phyloP scores from a whole-genome alignment of 2,797 vertebrate species.

The Perodicticus potto region DNA sequence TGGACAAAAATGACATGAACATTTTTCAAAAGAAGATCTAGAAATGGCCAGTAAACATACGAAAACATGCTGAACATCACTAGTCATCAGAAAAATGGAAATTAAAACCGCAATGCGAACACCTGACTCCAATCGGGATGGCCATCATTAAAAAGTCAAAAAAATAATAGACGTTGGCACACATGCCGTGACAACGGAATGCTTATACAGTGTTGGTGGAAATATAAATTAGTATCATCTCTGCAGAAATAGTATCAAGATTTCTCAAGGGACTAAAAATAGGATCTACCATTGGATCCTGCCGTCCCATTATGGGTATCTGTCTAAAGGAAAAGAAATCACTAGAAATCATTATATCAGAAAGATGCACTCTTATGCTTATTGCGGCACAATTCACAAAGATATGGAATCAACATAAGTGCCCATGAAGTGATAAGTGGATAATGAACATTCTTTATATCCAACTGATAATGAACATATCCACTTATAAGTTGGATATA shows the following conservation, averaged over 20 bases:
- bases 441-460: too few species aligned
- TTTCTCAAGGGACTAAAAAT: neutral
- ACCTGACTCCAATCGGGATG: neutral
- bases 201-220: neutral
- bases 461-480: too few species aligned
- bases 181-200: neutral
- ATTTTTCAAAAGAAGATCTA: neutral
- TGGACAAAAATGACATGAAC: neutral
- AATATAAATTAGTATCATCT: neutral
- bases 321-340: neutral
- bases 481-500: too few species aligned
- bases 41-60: neutral
- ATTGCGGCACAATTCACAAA: neutral
- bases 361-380: neutral
- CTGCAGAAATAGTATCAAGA: neutral
- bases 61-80: neutral
- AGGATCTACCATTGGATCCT: neutral
- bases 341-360: neutral
- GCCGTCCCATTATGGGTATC: neutral
- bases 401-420: neutral
- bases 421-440: neutral
- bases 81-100: neutral
- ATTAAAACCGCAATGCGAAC: neutral
- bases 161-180: neutral
- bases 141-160: neutral